Evolutionary conservation across 2,888 invertebrate genomes (phyloP).

Genomic region (Lydus trimaculatus): DNA sequence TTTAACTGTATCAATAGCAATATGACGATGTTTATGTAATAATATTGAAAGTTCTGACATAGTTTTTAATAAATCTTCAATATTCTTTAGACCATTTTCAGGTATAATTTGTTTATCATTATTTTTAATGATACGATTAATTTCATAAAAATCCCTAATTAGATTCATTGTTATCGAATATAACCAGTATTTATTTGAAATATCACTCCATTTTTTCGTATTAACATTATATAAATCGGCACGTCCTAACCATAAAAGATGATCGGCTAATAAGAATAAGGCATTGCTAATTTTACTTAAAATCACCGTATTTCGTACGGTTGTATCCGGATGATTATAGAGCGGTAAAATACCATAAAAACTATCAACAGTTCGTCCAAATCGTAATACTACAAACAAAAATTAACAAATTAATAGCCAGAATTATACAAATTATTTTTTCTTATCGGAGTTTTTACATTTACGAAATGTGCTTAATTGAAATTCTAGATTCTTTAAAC

Average conservation of each 20-base stretch:
- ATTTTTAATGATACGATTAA: slow-evolving; percentile 68
- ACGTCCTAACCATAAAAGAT: slow-evolving; percentile 84
- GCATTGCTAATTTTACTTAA: slow-evolving; percentile 82
- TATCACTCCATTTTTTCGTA: slow-evolving; percentile 76
- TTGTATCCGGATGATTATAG: slow-evolving; percentile 75
- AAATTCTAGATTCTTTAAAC: slow-evolving; percentile 82
- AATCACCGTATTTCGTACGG: slow-evolving; percentile 75
- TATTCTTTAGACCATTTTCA: slow-evolving; percentile 36
- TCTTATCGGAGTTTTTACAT: slow-evolving; percentile 70
- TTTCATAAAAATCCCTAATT: slow-evolving; percentile 85
- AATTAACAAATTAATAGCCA: not conserved
- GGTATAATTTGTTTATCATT: slow-evolving; percentile 53
- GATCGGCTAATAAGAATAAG: slow-evolving; percentile 83
- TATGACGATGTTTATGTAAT: slow-evolving; percentile 65
- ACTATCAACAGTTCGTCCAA: slow-evolving; percentile 85
- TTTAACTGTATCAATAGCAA: slow-evolving; percentile 83
- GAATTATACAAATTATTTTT: not conserved
- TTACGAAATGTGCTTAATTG: slow-evolving; percentile 86
- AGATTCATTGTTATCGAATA: slow-evolving; percentile 82
- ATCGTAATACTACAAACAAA: slow-evolving; percentile 76
- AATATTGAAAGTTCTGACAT: slow-evolving; percentile 42
- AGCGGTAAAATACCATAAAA: slow-evolving; percentile 77
- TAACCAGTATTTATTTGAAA: slow-evolving; percentile 85
- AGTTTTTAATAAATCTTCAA: slow-evolving; percentile 41
- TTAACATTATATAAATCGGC: slow-evolving; percentile 74